Conservation (phyloP, 2,113 vertebrate genomes). For the Xyrauchen texanus region DNA sequence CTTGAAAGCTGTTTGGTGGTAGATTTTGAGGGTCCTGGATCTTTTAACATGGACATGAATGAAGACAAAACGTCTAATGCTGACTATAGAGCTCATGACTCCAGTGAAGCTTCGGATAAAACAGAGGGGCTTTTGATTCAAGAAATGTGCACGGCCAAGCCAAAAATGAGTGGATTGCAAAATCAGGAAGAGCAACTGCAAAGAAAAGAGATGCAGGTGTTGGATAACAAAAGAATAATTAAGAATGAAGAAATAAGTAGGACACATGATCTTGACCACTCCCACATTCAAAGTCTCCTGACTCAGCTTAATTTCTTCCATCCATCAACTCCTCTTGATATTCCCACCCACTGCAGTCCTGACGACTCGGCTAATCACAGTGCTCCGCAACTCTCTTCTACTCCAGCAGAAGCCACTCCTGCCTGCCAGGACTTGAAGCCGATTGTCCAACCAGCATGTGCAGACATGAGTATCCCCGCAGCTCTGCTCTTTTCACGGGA, state of each 20-base stretch:
- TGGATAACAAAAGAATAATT: not conserved
- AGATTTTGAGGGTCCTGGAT: slow-evolving; percentile 61
- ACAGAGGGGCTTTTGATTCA: slow-evolving; percentile 8
- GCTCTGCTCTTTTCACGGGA: slow-evolving; percentile 83
- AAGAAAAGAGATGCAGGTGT: slow-evolving; percentile 3
- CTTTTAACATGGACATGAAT: slow-evolving; percentile 43
- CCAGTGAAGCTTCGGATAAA: not conserved
- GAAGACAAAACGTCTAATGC: slow-evolving; percentile 47
- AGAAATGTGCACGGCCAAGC: not conserved
- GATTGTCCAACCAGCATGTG: not conserved
- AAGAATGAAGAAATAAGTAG: slow-evolving; percentile 9
- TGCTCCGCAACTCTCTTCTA: not conserved
- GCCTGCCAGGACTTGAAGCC: slow-evolving; percentile 39
- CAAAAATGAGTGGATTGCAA: not conserved
- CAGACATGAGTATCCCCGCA: slow-evolving; percentile 55
- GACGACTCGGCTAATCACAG: not conserved
- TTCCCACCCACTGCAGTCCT: not conserved
- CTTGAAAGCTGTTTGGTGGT: slow-evolving; percentile 60
- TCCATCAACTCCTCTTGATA: slow-evolving; percentile 15
- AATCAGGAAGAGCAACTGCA: not conserved
- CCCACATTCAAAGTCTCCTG: slow-evolving; percentile 76
- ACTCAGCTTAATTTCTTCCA: slow-evolving; percentile 74
- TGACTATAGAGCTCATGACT: slow-evolving; percentile 22
- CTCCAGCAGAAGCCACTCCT: not conserved
- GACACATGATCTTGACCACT: slow-evolving; percentile 69